Conservation (phyloP, 2,113 vertebrate genomes). For the Pterocles orientalis region DNA sequence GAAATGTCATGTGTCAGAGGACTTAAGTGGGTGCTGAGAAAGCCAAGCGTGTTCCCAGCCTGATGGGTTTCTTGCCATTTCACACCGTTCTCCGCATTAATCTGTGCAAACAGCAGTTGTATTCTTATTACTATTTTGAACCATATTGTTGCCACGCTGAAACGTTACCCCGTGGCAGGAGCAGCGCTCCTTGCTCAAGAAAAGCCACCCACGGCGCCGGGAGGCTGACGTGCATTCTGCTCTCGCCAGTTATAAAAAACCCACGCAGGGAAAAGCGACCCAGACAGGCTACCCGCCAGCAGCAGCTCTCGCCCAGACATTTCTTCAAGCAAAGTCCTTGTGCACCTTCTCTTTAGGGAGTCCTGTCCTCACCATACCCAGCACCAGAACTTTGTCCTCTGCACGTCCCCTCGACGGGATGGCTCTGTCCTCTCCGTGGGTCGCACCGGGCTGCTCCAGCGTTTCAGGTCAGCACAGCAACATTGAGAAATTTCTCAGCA, state of each 20-base stretch:
- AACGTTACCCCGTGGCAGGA: background rate
- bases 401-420: accelerated
- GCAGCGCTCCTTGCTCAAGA: background rate
- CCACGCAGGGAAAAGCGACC: background rate
- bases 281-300: background rate
- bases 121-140: background rate
- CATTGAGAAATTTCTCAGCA: background rate
- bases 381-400: background rate
- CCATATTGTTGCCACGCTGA: background rate
- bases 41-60: background rate
- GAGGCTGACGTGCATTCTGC: background rate
- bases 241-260: background rate
- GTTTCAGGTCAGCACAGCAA: accelerated
- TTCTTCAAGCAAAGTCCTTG: background rate
- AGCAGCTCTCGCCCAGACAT: background rate
- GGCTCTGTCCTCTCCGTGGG: accelerated
- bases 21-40: background rate
- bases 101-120: background rate
- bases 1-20: background rate
- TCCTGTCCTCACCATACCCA: background rate
- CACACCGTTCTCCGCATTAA: background rate
- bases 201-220: background rate
- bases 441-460: background rate
- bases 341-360: background rate
- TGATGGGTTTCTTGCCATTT: background rate